A percentile compares a stretch with the other conserved stretches of the same genome.
Evolutionary conservation across 2,113 vertebrate species (phyloP).

Genomic region (Cyanoramphus novaezelandiae): DNA sequence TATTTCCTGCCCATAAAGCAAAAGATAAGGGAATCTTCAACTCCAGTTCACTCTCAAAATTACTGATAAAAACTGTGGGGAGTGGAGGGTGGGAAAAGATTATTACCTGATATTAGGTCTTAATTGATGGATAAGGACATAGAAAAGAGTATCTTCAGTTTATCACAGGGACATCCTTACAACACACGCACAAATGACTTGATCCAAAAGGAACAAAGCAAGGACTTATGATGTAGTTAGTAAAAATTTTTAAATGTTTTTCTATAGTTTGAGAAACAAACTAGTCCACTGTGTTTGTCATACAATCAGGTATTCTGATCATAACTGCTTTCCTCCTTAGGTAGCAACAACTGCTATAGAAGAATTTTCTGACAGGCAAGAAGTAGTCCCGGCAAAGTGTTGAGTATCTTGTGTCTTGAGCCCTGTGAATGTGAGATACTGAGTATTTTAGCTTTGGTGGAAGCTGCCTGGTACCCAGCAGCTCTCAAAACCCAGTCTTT

Average conservation of each 20-base stretch:
- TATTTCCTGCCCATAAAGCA: not conserved
- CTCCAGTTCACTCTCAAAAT: not conserved
- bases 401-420: not conserved
- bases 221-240: not conserved
- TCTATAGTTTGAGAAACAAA: not conserved
- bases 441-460: not conserved
- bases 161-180: not conserved
- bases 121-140: not conserved
- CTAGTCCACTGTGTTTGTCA: not conserved
- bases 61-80: not conserved
- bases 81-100: not conserved
- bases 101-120: not conserved
- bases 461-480: not conserved
- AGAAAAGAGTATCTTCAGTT: not conserved
- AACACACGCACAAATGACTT: not conserved
- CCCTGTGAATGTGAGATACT: not conserved
- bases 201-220: not conserved
- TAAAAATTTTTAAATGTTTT: not conserved
- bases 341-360: not conserved
- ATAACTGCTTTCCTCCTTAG: not conserved
- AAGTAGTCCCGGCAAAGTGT: not conserved
- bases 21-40: not conserved
- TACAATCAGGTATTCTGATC: not conserved
- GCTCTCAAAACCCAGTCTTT: not conserved
- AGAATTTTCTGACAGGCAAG: not conserved